Conservation (phyloP, 2,113 vertebrate genomes). For the Phylloscopus whistleri region DNA sequence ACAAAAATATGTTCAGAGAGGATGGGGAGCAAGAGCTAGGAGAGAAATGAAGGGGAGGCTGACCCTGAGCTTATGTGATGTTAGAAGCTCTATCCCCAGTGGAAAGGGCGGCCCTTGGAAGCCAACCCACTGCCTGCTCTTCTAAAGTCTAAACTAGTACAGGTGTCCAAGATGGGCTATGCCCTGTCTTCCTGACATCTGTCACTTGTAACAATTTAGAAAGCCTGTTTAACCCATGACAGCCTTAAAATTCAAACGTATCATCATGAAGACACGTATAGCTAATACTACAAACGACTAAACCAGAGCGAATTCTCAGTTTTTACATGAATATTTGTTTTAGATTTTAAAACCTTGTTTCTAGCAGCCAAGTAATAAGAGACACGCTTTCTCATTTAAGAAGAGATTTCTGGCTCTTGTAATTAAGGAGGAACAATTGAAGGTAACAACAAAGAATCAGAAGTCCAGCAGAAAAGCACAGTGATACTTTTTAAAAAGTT, state of each 20-base stretch:
- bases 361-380: not conserved
- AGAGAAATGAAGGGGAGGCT: not conserved
- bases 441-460: not conserved
- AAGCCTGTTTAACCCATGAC: not conserved
- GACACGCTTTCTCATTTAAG: not conserved
- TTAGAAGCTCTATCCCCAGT: not conserved
- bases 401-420: not conserved
- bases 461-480: not conserved
- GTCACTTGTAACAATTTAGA: not conserved
- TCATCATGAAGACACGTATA: not conserved
- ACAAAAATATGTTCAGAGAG: accelerated
- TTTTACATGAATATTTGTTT: not conserved
- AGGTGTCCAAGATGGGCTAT: not conserved
- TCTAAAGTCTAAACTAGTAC: not conserved
- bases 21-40: not conserved
- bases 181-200: accelerated
- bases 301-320: not conserved
- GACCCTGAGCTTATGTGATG: accelerated
- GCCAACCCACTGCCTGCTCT: not conserved
- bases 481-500: not conserved
- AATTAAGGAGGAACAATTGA: not conserved
- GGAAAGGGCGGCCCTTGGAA: not conserved
- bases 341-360: not conserved
- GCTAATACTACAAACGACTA: not conserved
- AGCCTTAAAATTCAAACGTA: not conserved